A percentile compares a stretch with the other conserved stretches of the same genome.
Evolutionary conservation across 2,888 invertebrate genomes (phyloP).

Genomic region (Pomacea canaliculata): DNA sequence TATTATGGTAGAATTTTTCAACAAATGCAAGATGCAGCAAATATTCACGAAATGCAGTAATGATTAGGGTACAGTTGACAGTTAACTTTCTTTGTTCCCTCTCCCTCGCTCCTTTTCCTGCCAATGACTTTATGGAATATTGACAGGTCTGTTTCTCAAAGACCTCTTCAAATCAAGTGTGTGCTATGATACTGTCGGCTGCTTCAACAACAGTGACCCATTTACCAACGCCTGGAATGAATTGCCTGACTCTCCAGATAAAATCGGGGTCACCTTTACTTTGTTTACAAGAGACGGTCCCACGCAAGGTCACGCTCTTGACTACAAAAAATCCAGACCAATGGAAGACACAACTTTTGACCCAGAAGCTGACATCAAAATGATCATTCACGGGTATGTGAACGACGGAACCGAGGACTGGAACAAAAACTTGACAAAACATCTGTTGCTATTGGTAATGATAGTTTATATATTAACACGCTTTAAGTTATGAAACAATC

Average conservation of each 20-base stretch:
- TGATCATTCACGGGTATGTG: slow-evolving; percentile 94
- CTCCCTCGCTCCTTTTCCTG: too few relatives aligned
- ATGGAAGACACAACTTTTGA: slow-evolving; percentile 84
- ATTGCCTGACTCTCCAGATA: slow-evolving; percentile 43
- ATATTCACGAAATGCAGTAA: too few relatives aligned
- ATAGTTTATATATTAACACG: slow-evolving; percentile 17
- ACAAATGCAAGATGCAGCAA: too few relatives aligned
- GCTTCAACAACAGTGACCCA: slow-evolving; percentile 46
- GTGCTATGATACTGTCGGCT: slow-evolving; percentile 55
- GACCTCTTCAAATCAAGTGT: slow-evolving; percentile 29
- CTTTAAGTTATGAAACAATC: too few relatives aligned
- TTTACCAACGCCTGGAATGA: slow-evolving; percentile 46
- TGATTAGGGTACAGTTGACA: too few relatives aligned
- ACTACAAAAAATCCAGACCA: slow-evolving; percentile 76
- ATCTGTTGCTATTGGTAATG: slow-evolving; percentile 86
- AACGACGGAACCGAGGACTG: slow-evolving; percentile 83
- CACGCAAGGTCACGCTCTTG: slow-evolving; percentile 64
- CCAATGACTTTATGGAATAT: too few relatives aligned
- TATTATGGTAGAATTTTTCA: too few relatives aligned
- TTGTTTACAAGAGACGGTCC: slow-evolving; percentile 74
- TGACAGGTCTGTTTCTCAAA: too few relatives aligned
- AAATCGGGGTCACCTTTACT: slow-evolving; percentile 77
- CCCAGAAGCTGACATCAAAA: slow-evolving; percentile 83
- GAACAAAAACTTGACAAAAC: slow-evolving; percentile 93
- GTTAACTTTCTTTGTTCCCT: too few relatives aligned